These are phyloP conservation scores for Aldrovandia affinis DNA, from an alignment of 2,797 vertebrate genomes.

Conservation along the genomic window DNA sequence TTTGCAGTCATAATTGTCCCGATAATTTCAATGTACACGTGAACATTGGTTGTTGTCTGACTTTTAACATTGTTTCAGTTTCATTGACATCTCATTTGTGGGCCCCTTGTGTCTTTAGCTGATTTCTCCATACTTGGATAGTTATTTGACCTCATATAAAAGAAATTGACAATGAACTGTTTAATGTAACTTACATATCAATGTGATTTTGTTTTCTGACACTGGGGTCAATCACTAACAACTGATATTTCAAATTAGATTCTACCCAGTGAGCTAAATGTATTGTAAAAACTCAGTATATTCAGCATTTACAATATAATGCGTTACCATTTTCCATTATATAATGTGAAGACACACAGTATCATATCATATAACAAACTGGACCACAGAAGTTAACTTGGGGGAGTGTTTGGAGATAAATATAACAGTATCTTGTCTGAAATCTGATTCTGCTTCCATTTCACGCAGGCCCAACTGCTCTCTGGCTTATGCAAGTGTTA, in stretches of 20 bases:
- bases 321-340: too few relatives aligned
- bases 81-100: too few relatives aligned
- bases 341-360: background rate
- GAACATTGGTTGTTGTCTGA: too few relatives aligned
- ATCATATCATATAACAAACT: background rate
- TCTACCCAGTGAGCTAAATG: too few relatives aligned
- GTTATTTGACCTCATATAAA: background rate
- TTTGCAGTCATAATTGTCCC: too few relatives aligned
- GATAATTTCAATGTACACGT: too few relatives aligned
- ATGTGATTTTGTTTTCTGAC: background rate
- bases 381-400: background rate
- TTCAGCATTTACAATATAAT: background rate
- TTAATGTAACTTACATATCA: too few relatives aligned
- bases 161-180: background rate
- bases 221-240: background rate
- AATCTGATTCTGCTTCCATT: slow-evolving; percentile 60
- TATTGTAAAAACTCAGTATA: background rate
- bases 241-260: background rate
- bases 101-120: too few relatives aligned
- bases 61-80: too few relatives aligned
- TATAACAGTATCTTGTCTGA: slow-evolving; percentile 34
- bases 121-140: background rate
- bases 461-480: slow-evolving; percentile 60
- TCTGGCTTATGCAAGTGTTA: slow-evolving; percentile 74
- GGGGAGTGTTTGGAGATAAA: background rate